Conservation (phyloP, 2,113 vertebrate species). For the Synodontis membranacea region DNA sequence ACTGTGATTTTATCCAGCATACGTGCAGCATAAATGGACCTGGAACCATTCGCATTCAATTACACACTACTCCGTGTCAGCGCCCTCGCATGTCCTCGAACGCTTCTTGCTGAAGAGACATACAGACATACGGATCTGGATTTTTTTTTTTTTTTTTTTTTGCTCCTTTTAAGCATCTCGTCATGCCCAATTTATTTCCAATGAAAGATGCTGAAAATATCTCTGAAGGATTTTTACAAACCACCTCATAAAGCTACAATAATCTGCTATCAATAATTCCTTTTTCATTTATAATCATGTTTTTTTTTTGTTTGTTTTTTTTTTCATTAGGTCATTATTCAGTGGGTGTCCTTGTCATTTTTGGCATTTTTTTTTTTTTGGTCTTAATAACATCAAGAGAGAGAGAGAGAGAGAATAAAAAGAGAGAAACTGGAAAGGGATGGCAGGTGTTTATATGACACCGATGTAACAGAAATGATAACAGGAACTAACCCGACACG, state of each 20-base stretch:
- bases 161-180: background rate
- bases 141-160: background rate
- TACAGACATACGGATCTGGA: background rate
- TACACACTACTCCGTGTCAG: background rate
- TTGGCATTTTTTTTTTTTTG: background rate
- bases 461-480: background rate
- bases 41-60: conserved; percentile 5
- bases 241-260: background rate
- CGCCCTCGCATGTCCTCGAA: background rate
- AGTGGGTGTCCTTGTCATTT: background rate
- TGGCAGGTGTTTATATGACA: background rate
- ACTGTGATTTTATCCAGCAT: conserved; percentile 44
- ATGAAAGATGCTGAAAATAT: background rate
- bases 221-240: conserved; percentile 3
- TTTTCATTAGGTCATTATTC: background rate
- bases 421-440: background rate
- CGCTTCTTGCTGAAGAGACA: background rate
- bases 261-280: background rate
- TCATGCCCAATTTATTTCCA: background rate
- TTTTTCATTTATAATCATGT: background rate
- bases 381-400: background rate
- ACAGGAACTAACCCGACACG: background rate
- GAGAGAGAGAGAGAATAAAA: background rate
- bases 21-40: background rate
- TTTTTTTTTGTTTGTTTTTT: too few species aligned